Conservation (phyloP, 2,888 invertebrate species). For the Leucophenga maculata region DNA sequence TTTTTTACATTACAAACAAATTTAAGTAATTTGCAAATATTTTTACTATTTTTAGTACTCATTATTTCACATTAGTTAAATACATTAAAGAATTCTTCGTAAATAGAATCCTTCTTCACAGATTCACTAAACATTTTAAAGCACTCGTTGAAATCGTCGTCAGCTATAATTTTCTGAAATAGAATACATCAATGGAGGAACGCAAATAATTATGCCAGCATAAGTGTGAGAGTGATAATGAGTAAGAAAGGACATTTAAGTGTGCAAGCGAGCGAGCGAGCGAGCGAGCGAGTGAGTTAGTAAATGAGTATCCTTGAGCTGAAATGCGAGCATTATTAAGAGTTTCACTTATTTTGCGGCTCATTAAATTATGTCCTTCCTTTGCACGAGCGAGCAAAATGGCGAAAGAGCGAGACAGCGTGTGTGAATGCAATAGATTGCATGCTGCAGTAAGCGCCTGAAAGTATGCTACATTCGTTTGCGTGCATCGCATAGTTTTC, state of each 20-base stretch:
- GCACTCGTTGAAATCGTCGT: neutral
- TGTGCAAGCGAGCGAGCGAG: neutral
- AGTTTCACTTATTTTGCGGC: constrained; percentile 25
- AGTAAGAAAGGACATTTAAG: too few relatives aligned
- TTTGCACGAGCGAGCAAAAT: neutral
- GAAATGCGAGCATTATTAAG: constrained; percentile 26
- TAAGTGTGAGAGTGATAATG: too few relatives aligned
- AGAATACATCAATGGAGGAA: neutral
- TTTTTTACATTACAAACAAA: too few relatives aligned
- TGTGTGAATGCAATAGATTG: neutral
- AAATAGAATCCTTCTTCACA: too few relatives aligned
- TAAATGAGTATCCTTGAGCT: constrained; percentile 14
- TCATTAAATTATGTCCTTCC: constrained; percentile 24
- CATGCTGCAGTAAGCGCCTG: constrained; percentile 5
- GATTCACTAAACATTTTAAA: too few relatives aligned
- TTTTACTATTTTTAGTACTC: too few relatives aligned
- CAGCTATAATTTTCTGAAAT: neutral
- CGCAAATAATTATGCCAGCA: neutral
- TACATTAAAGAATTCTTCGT: too few relatives aligned
- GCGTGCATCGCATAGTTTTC: neutral
- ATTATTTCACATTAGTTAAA: too few relatives aligned
- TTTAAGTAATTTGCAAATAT: too few relatives aligned
- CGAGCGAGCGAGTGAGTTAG: neutral
- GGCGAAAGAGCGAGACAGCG: neutral
- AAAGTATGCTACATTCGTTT: constrained; percentile 15